Evolutionary conservation across 2,888 invertebrate genomes (phyloP).

Genomic region (Drosophila lutescens): DNA sequence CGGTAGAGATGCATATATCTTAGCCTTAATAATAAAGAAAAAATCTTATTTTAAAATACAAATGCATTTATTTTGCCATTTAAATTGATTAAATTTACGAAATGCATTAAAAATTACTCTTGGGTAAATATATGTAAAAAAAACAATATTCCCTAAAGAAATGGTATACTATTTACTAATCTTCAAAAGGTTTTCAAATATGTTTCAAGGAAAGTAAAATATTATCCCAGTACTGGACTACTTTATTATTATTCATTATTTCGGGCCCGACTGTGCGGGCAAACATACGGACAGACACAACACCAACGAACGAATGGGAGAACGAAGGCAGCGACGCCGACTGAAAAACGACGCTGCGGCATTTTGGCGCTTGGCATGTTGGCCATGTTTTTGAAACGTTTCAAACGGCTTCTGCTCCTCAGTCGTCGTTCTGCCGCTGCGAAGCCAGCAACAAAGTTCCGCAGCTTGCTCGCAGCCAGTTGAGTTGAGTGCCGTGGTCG

Average conservation of each 20-base stretch:
- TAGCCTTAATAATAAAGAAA: too few species aligned
- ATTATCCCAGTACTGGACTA: too few species aligned
- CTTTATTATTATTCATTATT: not conserved
- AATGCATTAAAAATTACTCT: too few species aligned
- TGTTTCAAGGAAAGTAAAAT: too few species aligned
- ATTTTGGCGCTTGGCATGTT: slow-evolving; percentile 64
- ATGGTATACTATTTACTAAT: too few species aligned
- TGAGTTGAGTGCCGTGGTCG: slow-evolving; percentile 3
- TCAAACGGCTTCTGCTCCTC: slow-evolving; percentile 54
- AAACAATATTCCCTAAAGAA: not conserved
- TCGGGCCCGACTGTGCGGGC: slow-evolving; percentile 25
- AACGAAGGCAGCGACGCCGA: slow-evolving; percentile 31
- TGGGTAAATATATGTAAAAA: not conserved
- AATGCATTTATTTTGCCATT: too few species aligned
- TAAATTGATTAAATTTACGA: too few species aligned
- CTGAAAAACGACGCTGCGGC: slow-evolving; percentile 70
- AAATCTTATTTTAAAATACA: too few species aligned
- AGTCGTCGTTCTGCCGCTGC: slow-evolving; percentile 70
- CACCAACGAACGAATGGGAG: slow-evolving; percentile 26
- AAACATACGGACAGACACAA: not conserved
- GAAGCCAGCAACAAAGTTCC: slow-evolving; percentile 57
- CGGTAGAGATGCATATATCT: too few species aligned
- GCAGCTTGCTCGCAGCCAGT: slow-evolving; percentile 17
- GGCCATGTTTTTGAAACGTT: slow-evolving; percentile 72
- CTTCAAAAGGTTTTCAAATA: not conserved